Base-by-base conservation (phyloP, 2,888 invertebrate species). In the Chrysolina americana region DNA sequence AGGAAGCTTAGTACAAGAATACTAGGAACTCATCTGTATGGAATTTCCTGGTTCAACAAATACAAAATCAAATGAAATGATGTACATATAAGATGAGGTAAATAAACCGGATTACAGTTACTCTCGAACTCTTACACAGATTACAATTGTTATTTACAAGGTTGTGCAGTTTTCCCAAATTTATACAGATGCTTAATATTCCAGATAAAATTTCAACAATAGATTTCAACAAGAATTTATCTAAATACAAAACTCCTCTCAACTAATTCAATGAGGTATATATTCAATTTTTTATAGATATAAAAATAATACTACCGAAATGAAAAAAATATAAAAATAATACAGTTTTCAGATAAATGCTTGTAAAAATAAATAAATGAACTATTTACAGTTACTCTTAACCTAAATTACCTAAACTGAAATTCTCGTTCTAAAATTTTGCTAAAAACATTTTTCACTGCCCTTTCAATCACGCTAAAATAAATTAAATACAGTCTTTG, bases 201-300 rank as follows among this genome's bases (percentile, higher is more conserved):
- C 69, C 73, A 79, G 76, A 79, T 81, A 81, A 80, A 81, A 80
- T 80, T 81, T 81, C 77, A 81, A 81, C 81, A 81, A 80, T 75
- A 79, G 80, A 79, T 81, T 79, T 81, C 79, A 82, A 81, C 81
- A 82, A 81, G 80, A 80, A 78, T 81, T 78, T 77, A 75, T 79
- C 79, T 79, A 80, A 71, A 80, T 75, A 77, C 73, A 76, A 77
- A 78, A 78, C 71, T 73, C 65, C 76, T 76, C 65, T 74, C 71
- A 64, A 73, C 64, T 74, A 73, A 70, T 73, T 48, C 62, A 68
- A 72, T 76, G 78, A 78, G 78, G 76, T 76, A 78, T 75, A 76
- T 73, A 63, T 74, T 53, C 66, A 74, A 72, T 68, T 75, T 65
- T 59, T 59, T n/a, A 59, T 66, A 72, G 70, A 66, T 69, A 72